These are phyloP conservation scores for Drosophila nebulosa DNA, from an alignment of 1,140 invertebrate species.

Conservation along the genomic window DNA sequence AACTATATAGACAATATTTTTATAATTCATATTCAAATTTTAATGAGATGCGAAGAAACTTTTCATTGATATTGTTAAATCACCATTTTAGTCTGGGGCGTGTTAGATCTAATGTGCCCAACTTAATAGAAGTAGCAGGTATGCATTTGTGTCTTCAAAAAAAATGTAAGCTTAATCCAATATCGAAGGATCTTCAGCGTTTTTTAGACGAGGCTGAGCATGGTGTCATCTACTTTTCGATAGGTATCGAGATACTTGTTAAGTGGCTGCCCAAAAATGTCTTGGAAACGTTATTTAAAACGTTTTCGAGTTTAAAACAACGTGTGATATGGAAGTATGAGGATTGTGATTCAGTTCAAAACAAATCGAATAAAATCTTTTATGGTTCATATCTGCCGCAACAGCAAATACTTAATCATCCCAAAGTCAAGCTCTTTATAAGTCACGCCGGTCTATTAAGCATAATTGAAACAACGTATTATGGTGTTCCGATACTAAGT, in stretches of 20 bases:
- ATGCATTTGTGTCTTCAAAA: constrained; percentile 80
- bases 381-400: constrained; percentile 83
- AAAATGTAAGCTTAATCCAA: constrained; percentile 58
- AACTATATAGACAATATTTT: constrained; percentile 64
- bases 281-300: constrained; percentile 33
- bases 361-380: constrained; percentile 84
- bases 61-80: constrained; percentile 60
- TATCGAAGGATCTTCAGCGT: constrained; percentile 74
- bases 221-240: constrained; percentile 84
- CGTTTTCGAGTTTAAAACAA: constrained; percentile 54
- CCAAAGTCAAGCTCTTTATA: constrained; percentile 82
- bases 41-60: constrained; percentile 31
- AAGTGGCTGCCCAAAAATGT: constrained; percentile 77
- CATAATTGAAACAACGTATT: constrained; percentile 81
- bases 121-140: constrained; percentile 81
- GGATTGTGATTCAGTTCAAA: constrained; percentile 40
- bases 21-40: constrained; percentile 15
- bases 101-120: constrained; percentile 58
- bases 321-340: constrained; percentile 83
- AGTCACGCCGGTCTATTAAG: constrained; percentile 83
- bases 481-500: constrained; percentile 43
- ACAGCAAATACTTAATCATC: constrained; percentile 81
- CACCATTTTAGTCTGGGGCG: constrained; percentile 63
- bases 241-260: constrained; percentile 84
- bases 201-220: constrained; percentile 83